Conservation (phyloP, 1,140 invertebrate species). For the Cepaea nemoralis region DNA sequence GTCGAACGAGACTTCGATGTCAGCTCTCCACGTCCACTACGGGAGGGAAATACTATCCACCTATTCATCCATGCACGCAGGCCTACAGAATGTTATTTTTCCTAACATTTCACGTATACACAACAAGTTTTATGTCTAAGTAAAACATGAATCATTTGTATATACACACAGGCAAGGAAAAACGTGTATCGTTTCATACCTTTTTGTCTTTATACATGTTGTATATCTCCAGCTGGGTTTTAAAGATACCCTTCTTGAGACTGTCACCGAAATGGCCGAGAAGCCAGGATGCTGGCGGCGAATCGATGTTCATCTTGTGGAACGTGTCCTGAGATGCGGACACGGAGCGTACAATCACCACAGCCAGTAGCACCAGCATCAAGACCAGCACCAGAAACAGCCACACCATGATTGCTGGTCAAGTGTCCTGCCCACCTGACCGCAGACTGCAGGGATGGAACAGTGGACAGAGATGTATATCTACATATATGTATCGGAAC, state of each 20-base stretch:
- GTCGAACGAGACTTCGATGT: too few relatives aligned
- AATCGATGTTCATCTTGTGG: slow-evolving; percentile 11
- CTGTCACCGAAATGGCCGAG: not conserved
- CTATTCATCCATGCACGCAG: too few relatives aligned
- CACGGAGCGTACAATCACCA: not conserved
- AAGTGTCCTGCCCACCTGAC: not conserved
- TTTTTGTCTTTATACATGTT: slow-evolving; percentile 19
- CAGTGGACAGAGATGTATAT: too few relatives aligned
- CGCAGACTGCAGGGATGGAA: too few relatives aligned
- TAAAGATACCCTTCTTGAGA: slow-evolving; percentile 20
- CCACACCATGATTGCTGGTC: not conserved
- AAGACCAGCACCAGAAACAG: not conserved
- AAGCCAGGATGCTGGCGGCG: not conserved
- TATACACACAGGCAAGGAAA: too few relatives aligned
- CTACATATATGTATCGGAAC: too few relatives aligned
- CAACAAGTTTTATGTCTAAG: too few relatives aligned
- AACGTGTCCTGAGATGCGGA: slow-evolving; percentile 7
- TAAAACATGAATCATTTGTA: too few relatives aligned
- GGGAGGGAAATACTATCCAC: too few relatives aligned
- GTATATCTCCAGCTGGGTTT: not conserved
- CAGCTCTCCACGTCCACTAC: too few relatives aligned
- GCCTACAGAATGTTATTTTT: too few relatives aligned
- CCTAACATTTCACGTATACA: too few relatives aligned
- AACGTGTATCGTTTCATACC: not conserved
- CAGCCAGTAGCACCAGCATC: not conserved